Base-by-base conservation (phyloP, 2,113 vertebrate genomes). In the Megaceryle maxima region DNA sequence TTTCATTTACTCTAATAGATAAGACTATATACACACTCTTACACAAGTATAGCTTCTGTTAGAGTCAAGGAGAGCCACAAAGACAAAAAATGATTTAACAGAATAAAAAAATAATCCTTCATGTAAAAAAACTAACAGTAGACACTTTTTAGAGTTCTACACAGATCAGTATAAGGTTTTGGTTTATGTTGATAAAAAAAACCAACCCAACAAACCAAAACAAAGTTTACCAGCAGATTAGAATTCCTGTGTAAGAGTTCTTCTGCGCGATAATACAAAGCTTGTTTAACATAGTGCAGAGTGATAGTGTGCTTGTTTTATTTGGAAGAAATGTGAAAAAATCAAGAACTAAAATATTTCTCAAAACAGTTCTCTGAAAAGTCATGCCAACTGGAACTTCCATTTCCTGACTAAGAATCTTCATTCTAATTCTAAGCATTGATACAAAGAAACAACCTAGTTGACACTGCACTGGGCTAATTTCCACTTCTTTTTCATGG, bases 41-140 rank as follows among this genome's bases (percentile, higher is more conserved):
- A 81, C 26, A 44, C 9, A 74, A 28, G 7, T 22, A 35, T 16
- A 39, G 3, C 5, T 82, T 70, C 33, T 56, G 3, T 48, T 77
- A 10, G 15, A 75, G 16, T 44, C 53, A 72, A 68, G n/a, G 48
- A 43, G 21, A 83, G 8, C 11, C 28, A 63, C 15, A 46, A 79
- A 67, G 59, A 24, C 28, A 73, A 77, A 53, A 77, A 77, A 9
- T 13, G 24, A 68, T 75, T 87, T 72, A 88, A 72, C n/a, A 85
- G 46, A 90, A 90, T 43, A 88, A 96, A 92, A 92, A 94, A 19
- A 79, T 63, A 92, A 82, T 57, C 43, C n/a, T 59, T 92, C 43
- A 37, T 5, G 13, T 37, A 79, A 75, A 83, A 37, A 87, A 92
- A 67, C 13, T 84, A 89, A 77, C 68, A 83, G 81, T 78, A 84